These are phyloP conservation scores for Falco biarmicus DNA, from an alignment of 2,797 vertebrate species.

Conservation along the genomic window DNA sequence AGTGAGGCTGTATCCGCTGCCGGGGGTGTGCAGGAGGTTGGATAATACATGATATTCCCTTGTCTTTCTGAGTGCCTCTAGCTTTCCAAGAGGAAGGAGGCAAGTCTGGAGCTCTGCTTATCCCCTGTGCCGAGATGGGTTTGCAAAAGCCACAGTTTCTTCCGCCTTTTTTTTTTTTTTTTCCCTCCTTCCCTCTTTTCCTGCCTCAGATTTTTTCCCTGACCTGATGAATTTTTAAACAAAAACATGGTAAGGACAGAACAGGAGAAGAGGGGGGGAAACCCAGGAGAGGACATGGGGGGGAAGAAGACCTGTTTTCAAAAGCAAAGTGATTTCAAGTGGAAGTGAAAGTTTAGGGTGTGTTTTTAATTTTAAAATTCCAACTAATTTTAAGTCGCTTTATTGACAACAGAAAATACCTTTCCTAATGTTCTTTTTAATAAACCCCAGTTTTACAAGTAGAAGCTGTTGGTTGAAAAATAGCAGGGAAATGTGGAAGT, in stretches of 20 bases:
- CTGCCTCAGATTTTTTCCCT: background rate
- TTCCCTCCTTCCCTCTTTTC: background rate
- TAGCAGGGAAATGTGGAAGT: background rate
- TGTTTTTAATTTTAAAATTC: conserved; percentile 26
- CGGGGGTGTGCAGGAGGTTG: fast-evolving
- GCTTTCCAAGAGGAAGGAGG: background rate
- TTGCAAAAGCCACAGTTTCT: conserved; percentile 28
- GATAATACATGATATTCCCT: background rate
- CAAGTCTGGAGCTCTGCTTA: background rate
- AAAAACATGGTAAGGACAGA: conserved; percentile 26
- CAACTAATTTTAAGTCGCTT: background rate
- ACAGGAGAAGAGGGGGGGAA: background rate
- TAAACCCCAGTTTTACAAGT: background rate
- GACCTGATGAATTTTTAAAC: conserved; percentile 58
- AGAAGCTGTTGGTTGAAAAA: background rate
- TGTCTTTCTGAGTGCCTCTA: background rate
- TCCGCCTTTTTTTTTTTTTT: background rate
- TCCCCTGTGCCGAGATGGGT: background rate
- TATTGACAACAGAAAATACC: background rate
- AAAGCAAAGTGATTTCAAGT: background rate
- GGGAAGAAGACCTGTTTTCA: background rate
- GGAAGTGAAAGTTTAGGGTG: conserved; percentile 2
- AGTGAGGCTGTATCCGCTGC: fast-evolving
- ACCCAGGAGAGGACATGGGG: background rate
- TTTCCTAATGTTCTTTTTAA: background rate